Conservation (phyloP, 2,888 invertebrate species). For the Cerastoderma edule region DNA sequence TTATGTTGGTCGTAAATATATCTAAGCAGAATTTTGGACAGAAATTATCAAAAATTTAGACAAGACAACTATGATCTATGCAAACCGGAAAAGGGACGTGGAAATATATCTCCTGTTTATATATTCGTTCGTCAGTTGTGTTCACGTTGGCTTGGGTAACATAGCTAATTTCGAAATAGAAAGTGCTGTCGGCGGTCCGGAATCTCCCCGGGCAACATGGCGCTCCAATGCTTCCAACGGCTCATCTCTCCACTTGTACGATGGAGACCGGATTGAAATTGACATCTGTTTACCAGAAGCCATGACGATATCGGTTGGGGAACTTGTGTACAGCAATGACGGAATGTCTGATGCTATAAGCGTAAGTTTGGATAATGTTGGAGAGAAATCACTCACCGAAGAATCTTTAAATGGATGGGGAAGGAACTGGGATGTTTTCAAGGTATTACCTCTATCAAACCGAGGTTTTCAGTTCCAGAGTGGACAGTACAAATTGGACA, state of each 20-base stretch:
- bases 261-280: slow-evolving; percentile 36
- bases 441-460: slow-evolving; percentile 4
- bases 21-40: no score
- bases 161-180: slow-evolving; percentile 38
- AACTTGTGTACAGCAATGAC: slow-evolving; percentile 45
- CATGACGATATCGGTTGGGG: slow-evolving; percentile 8
- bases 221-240: slow-evolving; percentile 39
- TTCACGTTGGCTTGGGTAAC: no score
- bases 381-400: slow-evolving; percentile 1
- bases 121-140: no score
- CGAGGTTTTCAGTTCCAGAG: not conserved
- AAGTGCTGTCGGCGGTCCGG: slow-evolving; percentile 32
- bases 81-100: no score
- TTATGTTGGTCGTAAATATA: no score
- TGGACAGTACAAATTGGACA: slow-evolving; percentile 25
- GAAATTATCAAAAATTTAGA: no score
- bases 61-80: no score
- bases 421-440: slow-evolving; percentile 38
- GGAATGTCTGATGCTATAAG: slow-evolving; percentile 34
- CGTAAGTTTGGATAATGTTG: slow-evolving; percentile 13
- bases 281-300: slow-evolving; percentile 32
- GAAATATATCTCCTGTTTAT: no score
- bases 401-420: slow-evolving; percentile 38
- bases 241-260: slow-evolving; percentile 28
- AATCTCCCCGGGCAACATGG: slow-evolving; percentile 27